A percentile compares a stretch with the other conserved stretches of the same genome.
phyloP scores from a whole-genome alignment of 1,140 invertebrate species.

The Pogonus chalceus region DNA sequence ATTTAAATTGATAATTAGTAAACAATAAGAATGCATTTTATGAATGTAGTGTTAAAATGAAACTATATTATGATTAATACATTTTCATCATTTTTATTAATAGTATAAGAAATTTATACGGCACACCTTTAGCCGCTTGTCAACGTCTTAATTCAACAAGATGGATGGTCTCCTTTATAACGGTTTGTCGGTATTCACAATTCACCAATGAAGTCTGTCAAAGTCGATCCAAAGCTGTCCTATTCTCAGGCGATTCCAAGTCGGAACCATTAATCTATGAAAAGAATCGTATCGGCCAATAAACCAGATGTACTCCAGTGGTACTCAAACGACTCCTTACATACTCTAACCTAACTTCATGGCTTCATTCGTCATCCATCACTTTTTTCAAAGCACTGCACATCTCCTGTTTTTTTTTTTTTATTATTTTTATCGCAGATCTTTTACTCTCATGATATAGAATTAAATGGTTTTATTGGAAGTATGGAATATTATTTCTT shows the following conservation, averaged over 20 bases:
- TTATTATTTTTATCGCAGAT: too few relatives aligned
- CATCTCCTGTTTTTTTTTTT: too few relatives aligned
- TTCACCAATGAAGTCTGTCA: slow-evolving; percentile 6
- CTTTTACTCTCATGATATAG: too few relatives aligned
- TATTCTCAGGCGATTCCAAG: not conserved
- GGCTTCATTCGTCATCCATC: too few relatives aligned
- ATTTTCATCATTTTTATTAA: slow-evolving; percentile 3
- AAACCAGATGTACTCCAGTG: slow-evolving; percentile 1
- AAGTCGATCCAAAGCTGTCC: slow-evolving; percentile 6
- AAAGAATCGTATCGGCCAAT: slow-evolving; percentile 5
- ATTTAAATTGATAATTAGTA: not conserved
- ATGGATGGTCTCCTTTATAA: slow-evolving; percentile 4
- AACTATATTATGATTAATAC: not conserved
- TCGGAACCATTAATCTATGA: slow-evolving; percentile 3
- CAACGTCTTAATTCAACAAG: slow-evolving; percentile 7
- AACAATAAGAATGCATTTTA: not conserved
- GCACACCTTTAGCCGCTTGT: slow-evolving; percentile 4
- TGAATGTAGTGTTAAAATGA: not conserved
- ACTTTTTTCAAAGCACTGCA: too few relatives aligned
- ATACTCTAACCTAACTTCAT: too few relatives aligned
- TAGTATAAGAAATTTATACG: slow-evolving; percentile 5
- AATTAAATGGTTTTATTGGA: too few relatives aligned
- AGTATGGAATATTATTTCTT: too few relatives aligned
- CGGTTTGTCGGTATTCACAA: slow-evolving; percentile 6
- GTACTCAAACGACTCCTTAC: not conserved